phyloP scores from a whole-genome alignment of 2,888 invertebrate species.

The Troides aeacus region DNA sequence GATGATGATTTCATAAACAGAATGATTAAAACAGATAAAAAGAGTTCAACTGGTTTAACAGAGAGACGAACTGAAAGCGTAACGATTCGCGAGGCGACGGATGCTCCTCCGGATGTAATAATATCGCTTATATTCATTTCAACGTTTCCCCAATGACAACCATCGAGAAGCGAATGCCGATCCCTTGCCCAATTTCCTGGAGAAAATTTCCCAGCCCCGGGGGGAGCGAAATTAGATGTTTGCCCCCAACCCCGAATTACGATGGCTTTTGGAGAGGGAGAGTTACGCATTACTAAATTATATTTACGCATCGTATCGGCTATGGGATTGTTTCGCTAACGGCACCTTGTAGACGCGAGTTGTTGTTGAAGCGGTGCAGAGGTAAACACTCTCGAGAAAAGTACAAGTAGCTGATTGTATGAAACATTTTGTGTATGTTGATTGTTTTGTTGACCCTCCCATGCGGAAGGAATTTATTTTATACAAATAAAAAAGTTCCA shows the following conservation, averaged over 20 bases:
- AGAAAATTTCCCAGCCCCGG: constrained; percentile 18
- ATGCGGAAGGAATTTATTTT: too few species aligned
- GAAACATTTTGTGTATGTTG: too few species aligned
- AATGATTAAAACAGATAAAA: too few species aligned
- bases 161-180: constrained; percentile 18
- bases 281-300: constrained; percentile 20
- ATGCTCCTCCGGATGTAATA: neutral
- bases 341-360: neutral
- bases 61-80: neutral
- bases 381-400: neutral
- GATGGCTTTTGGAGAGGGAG: constrained; percentile 18
- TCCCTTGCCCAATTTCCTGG: constrained; percentile 28
- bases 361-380: neutral
- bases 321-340: neutral
- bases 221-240: constrained; percentile 27
- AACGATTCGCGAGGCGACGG: constrained; percentile 1
- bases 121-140: neutral
- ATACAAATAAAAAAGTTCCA: too few species aligned
- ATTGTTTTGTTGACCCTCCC: too few species aligned
- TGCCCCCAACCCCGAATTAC: constrained; percentile 15
- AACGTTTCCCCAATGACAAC: constrained; percentile 10
- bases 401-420: neutral
- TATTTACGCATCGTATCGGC: constrained; percentile 17
- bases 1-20: too few species aligned
- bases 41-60: neutral